phyloP scores from a whole-genome alignment of 2,888 invertebrate species.

The Chloroclystis v-ata region DNA sequence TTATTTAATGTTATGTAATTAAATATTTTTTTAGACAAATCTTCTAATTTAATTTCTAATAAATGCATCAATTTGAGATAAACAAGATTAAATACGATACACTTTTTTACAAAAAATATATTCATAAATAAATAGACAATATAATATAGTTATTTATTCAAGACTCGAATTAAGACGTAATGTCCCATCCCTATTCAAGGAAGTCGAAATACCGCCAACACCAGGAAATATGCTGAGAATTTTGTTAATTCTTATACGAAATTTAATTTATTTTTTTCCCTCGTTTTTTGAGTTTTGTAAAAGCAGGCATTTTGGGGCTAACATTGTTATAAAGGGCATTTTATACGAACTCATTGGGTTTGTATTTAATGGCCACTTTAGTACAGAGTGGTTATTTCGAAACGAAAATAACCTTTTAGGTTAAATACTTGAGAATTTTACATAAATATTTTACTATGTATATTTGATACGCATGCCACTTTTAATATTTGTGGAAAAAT shows the following conservation, averaged over 20 bases:
- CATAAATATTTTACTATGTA: too few species aligned
- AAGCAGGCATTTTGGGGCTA: conserved; percentile 30
- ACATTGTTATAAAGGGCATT: conserved; percentile 31
- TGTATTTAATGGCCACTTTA: conserved; percentile 1
- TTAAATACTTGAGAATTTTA: background rate
- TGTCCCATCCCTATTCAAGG: conserved; percentile 18
- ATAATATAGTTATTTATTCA: too few species aligned
- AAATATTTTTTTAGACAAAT: too few species aligned
- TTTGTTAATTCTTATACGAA: conserved; percentile 38
- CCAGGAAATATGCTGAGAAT: conserved; percentile 32
- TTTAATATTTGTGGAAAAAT: too few species aligned
- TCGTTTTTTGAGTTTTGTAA: conserved; percentile 29
- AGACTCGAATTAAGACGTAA: background rate
- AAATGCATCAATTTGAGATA: too few species aligned
- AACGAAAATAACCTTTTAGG: background rate
- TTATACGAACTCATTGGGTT: conserved; percentile 18
- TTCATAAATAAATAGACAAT: too few species aligned
- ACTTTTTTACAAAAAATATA: too few species aligned
- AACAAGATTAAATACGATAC: too few species aligned
- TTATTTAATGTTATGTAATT: too few species aligned
- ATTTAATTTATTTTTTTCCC: conserved; percentile 36
- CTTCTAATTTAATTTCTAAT: too few species aligned
- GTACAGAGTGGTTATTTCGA: conserved; percentile 4
- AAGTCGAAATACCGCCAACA: conserved; percentile 6
- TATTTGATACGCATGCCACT: too few species aligned